Evolutionary conservation across 2,797 vertebrate species (phyloP).

Genomic region (Decapterus maruadsi): DNA sequence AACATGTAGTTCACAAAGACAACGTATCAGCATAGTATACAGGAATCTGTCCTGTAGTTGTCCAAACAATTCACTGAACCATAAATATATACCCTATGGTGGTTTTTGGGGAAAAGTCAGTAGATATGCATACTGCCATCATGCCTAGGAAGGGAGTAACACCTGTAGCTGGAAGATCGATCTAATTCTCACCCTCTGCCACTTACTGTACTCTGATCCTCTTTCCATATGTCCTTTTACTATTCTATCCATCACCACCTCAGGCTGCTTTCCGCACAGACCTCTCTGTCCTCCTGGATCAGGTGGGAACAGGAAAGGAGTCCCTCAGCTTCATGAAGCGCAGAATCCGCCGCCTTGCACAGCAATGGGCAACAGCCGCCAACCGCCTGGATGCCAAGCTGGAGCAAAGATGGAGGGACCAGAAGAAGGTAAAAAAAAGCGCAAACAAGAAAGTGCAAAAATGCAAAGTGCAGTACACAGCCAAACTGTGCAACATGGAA

Average conservation of each 20-base stretch:
- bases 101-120: background rate
- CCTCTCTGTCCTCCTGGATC: slow-evolving; percentile 91
- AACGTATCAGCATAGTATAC: background rate
- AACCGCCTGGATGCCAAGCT: slow-evolving; percentile 88
- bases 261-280: slow-evolving; percentile 92
- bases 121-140: background rate
- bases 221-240: slow-evolving; percentile 1
- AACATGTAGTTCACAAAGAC: background rate
- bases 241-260: background rate
- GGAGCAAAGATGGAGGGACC: slow-evolving; percentile 84
- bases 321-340: slow-evolving; percentile 97
- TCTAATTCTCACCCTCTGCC: background rate
- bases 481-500: background rate
- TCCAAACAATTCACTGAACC: background rate
- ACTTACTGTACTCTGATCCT: slow-evolving; percentile 19
- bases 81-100: slow-evolving; percentile 27
- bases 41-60: slow-evolving; percentile 5
- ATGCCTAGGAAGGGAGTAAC: background rate
- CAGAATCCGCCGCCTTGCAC: slow-evolving; percentile 87
- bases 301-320: slow-evolving; percentile 94
- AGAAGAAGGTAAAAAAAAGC: slow-evolving; percentile 87
- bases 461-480: background rate
- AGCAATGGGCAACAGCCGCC: slow-evolving; percentile 91
- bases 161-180: background rate
- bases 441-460: background rate